Percentiles rank a stretch among this genome's conserved stretches.
phyloP scores from a whole-genome alignment of 1,140 invertebrate species.

The Caenorhabditis inopinata region DNA sequence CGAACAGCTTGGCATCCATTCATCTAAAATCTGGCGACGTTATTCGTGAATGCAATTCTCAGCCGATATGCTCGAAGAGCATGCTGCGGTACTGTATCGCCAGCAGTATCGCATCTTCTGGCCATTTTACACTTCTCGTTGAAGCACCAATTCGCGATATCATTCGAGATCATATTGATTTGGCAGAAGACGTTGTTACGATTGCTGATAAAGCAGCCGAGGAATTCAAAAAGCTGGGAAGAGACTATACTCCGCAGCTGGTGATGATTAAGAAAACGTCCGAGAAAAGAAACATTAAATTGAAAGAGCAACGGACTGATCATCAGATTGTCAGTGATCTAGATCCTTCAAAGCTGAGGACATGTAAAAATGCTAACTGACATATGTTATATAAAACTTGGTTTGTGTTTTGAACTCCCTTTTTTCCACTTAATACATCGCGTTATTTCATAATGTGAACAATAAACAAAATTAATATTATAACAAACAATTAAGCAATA shows the following conservation, averaged over 20 bases:
- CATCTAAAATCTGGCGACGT: neutral
- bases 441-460: no score
- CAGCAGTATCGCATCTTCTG: neutral
- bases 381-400: no score
- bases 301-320: neutral
- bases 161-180: neutral
- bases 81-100: conserved; percentile 23
- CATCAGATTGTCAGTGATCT: conserved; percentile 9
- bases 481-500: neutral
- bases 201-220: conserved; percentile 8
- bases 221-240: neutral
- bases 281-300: neutral
- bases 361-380: conserved; percentile 27
- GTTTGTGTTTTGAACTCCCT: neutral
- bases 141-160: conserved; percentile 1
- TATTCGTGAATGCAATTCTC: neutral
- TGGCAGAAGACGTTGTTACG: neutral
- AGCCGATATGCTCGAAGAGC: conserved; percentile 7
- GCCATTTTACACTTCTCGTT: conserved; percentile 1
- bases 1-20: neutral
- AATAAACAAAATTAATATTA: neutral
- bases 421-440: neutral
- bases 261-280: neutral
- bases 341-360: neutral
- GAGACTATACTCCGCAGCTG: neutral